phyloP scores from a whole-genome alignment of 1,140 invertebrate genomes.

The Trichonephila clavata region DNA sequence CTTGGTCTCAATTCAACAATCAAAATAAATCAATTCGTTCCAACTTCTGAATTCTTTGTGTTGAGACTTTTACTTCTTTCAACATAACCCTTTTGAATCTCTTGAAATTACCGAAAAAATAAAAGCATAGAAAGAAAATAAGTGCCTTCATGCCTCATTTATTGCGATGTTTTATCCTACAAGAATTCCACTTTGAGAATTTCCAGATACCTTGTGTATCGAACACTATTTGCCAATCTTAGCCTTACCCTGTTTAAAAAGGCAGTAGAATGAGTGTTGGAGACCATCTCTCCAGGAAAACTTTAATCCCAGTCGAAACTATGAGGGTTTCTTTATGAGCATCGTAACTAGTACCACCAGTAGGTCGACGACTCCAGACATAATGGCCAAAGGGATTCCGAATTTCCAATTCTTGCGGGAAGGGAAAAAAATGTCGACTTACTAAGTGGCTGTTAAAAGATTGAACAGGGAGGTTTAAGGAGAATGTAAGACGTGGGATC shows the following conservation, averaged over 20 bases:
- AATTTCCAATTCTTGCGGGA: background rate
- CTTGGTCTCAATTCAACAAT: background rate
- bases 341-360: background rate
- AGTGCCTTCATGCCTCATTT: conserved; percentile 2
- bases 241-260: background rate
- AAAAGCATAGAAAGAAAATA: background rate
- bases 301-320: conserved; percentile 20
- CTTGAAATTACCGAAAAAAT: background rate
- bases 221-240: background rate
- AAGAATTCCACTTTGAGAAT: conserved; percentile 16
- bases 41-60: background rate
- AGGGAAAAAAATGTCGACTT: background rate
- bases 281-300: background rate
- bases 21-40: background rate
- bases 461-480: background rate
- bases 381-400: background rate
- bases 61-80: background rate
- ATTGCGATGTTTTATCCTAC: conserved; percentile 17
- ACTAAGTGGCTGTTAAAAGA: conserved; percentile 20
- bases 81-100: background rate
- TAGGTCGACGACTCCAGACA: background rate
- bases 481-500: background rate
- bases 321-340: conserved; percentile 19
- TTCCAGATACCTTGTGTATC: conserved; percentile 1
- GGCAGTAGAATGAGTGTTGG: background rate